Evolutionary conservation across 92 coral and sea anemone genomes (phyloP), one percentile per base, ranked within the genome.

Genomic region (Parazoanthus swiftii): DNA sequence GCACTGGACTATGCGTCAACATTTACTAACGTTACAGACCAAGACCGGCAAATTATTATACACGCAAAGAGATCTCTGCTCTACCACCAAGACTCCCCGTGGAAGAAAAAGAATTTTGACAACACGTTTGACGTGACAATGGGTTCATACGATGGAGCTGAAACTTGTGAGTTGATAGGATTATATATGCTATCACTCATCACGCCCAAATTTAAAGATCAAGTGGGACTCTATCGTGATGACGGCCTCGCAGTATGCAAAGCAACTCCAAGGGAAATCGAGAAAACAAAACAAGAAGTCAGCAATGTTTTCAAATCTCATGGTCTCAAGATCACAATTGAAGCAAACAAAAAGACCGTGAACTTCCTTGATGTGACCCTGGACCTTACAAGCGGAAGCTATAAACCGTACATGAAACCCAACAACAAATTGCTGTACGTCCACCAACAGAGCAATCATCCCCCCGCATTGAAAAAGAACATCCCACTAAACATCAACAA

Each of bases 391-490:
- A 76, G 73, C 48, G 89, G 73, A 44, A 72, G n/a, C 58, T 48
- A 20, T 73, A 85, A 43, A 85, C 88, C 70, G 71, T 85, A 74
- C 88, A 85, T n/a, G 42, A 72, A 85, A 70, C 88, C 88, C 37
- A 58, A 56, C 51, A 46, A 46, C 10, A 46, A 46, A 29, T 33
- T 51, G 9, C 37, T 46, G 72, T 85, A 85, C 81, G 50, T 86
- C 74, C 70, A 76, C 89, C 50, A 67, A 16, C 74, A 76, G 48
- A 46, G 59, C 74, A 86, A 86, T 48, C 81, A 73, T 26, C 88
- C 88, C 9, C 81, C 88, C 13, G 43, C 23, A 33, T 23, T 85
- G 8, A 38, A 6, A 4, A 76, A 50, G n/a, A 36, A 77, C 77
- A 48, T 86, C 25, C 85, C 89, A 50, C 29, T 46, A 20, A 77